Base-by-base conservation (phyloP, 2,797 vertebrate species). In the Bufotes viridis region DNA sequence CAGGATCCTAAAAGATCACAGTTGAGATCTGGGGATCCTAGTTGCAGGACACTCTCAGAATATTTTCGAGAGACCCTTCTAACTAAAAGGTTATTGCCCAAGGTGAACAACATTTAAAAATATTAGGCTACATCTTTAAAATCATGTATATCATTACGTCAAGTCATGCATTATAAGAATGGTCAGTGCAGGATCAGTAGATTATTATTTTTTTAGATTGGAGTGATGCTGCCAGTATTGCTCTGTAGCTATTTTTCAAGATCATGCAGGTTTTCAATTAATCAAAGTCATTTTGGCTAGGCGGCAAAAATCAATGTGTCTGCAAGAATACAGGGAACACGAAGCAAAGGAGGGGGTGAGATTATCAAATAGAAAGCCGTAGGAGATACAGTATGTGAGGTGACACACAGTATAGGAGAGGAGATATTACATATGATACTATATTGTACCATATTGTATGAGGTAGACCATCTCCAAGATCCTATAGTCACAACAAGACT, bases 301-400 rank as follows among this genome's bases (percentile, higher is more conserved):
- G 88, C 88, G 85, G 85, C 88, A 87, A 89, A 89, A 89, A 89
- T 89, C 88, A 87, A 89, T 89, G 88, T 83, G 88, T 89, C 85
- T 89, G 88, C 65, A 53, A 87, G 85, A 72, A 87, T 87, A 89
- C 85, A 89, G 74, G 78, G 85, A 89, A 78, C 79, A 58, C 72
- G 88, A 87, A 67, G 79, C 63, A 61, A 42, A 53, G 81, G 69
- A 42, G 82, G 82, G 75, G 49, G 65, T 57, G 60, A 42, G 80
- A 87, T 87, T 79, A 89, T 89, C 81, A 89, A 87, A 89, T 87
- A 80, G 74, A 87, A 87, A 89, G 84, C 26, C 75, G 79, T 51
- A 55, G 24, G 53, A 87, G 84, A 82, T 83, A 42, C 42, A 42
- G 42, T 42, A 84, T 87, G 81, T 80, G 82, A 82, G 61, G 55